Base-by-base conservation (phyloP, 1,140 invertebrate species). In the Lysiphlebus fabarum region DNA sequence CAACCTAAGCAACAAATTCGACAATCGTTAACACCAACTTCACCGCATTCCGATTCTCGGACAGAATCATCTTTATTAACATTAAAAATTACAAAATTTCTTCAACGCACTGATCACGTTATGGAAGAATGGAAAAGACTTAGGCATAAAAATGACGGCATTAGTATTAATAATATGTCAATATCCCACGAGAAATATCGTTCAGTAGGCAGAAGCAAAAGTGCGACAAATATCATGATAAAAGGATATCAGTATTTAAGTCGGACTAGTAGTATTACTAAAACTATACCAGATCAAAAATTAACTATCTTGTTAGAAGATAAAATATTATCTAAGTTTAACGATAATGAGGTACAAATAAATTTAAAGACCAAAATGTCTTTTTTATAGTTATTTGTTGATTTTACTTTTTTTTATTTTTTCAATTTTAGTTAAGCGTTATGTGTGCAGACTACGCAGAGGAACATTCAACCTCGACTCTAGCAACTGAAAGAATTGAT, bases 401-500 rank as follows among this genome's bases (percentile, higher is more conserved):
- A 33, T 17, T 34, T 36, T 17, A 9, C 8, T 49, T 34, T 49
- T 36, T 5, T 4, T 51, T 6, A 37, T 12, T 62, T 65, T 57
- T 62, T 67, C 69, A 60, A 69, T 82, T 81, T 37, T 78, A 96
- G 94, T 77, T 96, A 72, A 90, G 90, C 67, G 93, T 96, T 77
- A 86, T 96, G 76, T 90, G 90, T 41, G 91, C 91, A 38, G 95
- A 97, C 73, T 82, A 95, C 57, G 87, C 91, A 4, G 94, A 96
- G 70, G 94, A 97, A 74, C 90, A 95, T 66, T 90, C 91, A 7
- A 91, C 92, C 0, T 89, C 93, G 6, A 90, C 89, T 7, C 82
- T 95, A 58, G 91, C 93, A 0, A 87, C 91, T 0, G 93, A 97
- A 70, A 85, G 93, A 14, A 85, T 96, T 37, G 92, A 96, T 70